Evolutionary conservation across 1,140 invertebrate species (phyloP), one percentile per base, ranked within the genome.

Genomic region (Drosophila trapezifrons): DNA sequence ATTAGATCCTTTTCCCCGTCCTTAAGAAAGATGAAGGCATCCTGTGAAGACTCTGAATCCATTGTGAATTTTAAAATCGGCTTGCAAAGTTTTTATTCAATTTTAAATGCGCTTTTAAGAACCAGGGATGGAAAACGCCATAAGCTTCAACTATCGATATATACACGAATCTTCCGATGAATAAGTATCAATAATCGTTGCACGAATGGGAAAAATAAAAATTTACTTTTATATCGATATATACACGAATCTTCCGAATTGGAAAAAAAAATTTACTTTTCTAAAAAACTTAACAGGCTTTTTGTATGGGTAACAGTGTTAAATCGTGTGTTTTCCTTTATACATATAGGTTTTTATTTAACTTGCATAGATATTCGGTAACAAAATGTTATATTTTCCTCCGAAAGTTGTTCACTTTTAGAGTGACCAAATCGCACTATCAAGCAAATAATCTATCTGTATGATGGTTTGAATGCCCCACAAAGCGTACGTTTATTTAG

Each of bases 71-170:
- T 18, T 1, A 35, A 27, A 25, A 2, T 1, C 2, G 29, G 13
- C n/a, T 20, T 29, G 1, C 12, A 29, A 29, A 17, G n/a, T 32
- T 20, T 29, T 1, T 29, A 9, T 52, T 59, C 2, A 3, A 10
- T 43, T 13, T 38, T 18, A 15, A 38, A 37, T 8, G 20, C 3
- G 20, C 9, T 9, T 0, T 27, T 15, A 2, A 20, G 5, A 17
- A 20, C 22, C 13, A 62, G 59, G 59, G 59, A 40, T 63, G 59
- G 54, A 40, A 1, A 15, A 38, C 3, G 9, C 6, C 8, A 57
- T n/a, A 22, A 38, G 12, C 29, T 60, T 17, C 4, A n/a, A 4
- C 4, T 29, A 63, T 63, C 59, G 59, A 63, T 37, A 32, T 18
- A 35, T 8, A 12, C 17, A 9, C 29, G 25, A 5, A 17, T 13